phyloP scores from a whole-genome alignment of 2,888 invertebrate genomes.

The Leptura quadrifasciata region DNA sequence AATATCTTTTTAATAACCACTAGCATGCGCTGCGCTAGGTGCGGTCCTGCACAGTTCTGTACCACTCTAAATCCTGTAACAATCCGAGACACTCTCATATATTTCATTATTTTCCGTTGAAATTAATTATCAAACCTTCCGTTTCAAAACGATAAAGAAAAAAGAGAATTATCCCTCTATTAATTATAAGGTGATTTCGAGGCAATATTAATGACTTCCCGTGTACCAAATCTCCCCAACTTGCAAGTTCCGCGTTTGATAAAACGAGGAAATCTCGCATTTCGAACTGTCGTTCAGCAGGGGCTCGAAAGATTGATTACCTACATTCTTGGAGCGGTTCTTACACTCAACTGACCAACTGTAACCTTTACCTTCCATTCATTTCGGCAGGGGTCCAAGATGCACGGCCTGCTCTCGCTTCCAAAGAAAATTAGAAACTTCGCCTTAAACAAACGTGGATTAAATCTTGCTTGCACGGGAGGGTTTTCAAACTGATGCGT shows the following conservation, averaged over 20 bases:
- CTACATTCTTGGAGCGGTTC: slow-evolving; percentile 16
- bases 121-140: neutral
- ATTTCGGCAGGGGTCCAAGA: neutral
- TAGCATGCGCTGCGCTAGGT: no score
- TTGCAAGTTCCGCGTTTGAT: slow-evolving; percentile 10
- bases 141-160: neutral
- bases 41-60: neutral
- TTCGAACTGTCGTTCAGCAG: slow-evolving; percentile 12
- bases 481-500: neutral
- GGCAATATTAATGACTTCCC: slow-evolving; percentile 20
- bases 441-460: neutral
- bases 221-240: neutral
- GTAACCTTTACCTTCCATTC: slow-evolving; percentile 14
- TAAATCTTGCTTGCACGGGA: neutral
- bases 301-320: slow-evolving; percentile 20
- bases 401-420: neutral
- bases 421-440: slow-evolving; percentile 1
- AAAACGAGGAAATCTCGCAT: slow-evolving; percentile 24
- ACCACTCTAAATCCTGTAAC: neutral
- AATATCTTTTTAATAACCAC: no score
- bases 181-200: slow-evolving; percentile 14
- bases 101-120: neutral
- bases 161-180: slow-evolving; percentile 1
- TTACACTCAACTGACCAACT: slow-evolving; percentile 24
- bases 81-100: neutral